Evolutionary conservation across 2,888 invertebrate genomes (phyloP).

Genomic region (Habrosyne pyritoides): DNA sequence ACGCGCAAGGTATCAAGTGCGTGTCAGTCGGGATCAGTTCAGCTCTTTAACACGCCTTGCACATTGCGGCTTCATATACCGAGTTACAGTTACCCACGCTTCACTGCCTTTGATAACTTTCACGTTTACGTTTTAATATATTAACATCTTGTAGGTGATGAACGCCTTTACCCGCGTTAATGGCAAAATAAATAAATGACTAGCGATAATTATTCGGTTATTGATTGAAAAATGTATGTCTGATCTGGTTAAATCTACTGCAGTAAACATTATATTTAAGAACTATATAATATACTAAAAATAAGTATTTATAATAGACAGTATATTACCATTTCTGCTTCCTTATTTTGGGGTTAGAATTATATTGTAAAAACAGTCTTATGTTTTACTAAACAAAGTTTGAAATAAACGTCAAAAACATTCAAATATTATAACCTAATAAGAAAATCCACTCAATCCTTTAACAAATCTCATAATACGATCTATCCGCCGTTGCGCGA

Average conservation of each 20-base stretch:
- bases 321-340: too few species aligned
- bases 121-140: neutral
- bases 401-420: constrained; percentile 15
- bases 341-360: too few species aligned
- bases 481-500: constrained; percentile 45
- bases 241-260: too few species aligned
- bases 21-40: constrained; percentile 60
- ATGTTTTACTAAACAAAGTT: neutral
- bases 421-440: constrained; percentile 24
- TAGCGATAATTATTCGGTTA: neutral
- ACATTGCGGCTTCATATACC: constrained; percentile 34
- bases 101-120: constrained; percentile 11
- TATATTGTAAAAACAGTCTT: neutral
- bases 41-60: constrained; percentile 49
- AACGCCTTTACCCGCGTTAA: neutral
- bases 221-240: too few species aligned
- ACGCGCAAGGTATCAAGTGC: constrained; percentile 42
- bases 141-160: neutral
- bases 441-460: constrained; percentile 49
- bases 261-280: too few species aligned
- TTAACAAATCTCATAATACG: constrained; percentile 61
- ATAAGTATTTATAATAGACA: too few species aligned
- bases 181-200: neutral
- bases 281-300: too few species aligned
- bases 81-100: constrained; percentile 15